phyloP scores from a whole-genome alignment of 2,888 invertebrate genomes.

The Noctuana brunneofusca region DNA sequence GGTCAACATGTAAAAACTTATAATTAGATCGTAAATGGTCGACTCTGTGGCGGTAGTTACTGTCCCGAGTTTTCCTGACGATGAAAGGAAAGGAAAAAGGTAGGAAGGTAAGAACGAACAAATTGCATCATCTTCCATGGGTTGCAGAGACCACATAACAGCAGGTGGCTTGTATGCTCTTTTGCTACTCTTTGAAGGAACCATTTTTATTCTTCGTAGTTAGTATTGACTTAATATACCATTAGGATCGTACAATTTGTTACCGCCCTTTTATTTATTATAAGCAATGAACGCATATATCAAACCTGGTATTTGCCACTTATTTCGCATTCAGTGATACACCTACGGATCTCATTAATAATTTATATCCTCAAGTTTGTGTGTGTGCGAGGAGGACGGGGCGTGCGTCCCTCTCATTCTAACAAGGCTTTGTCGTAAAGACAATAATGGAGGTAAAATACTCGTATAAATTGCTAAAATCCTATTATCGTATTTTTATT shows the following conservation, averaged over 20 bases:
- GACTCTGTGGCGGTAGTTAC: too few species aligned
- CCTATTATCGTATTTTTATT: constrained; percentile 4
- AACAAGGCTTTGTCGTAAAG: constrained; percentile 17
- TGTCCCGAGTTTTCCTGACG: too few species aligned
- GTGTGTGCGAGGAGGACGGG: constrained; percentile 36
- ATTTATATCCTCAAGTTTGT: constrained; percentile 43
- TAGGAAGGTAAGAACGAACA: too few species aligned
- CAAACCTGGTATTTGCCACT: constrained; percentile 30
- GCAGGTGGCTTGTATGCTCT: too few species aligned
- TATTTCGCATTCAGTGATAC: constrained; percentile 48
- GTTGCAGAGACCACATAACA: too few species aligned
- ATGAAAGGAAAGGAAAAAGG: too few species aligned
- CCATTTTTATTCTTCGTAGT: too few species aligned
- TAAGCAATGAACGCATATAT: constrained; percentile 1
- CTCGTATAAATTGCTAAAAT: neutral
- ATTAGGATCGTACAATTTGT: neutral
- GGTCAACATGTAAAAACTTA: too few species aligned
- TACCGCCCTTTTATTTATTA: constrained; percentile 1
- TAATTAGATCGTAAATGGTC: too few species aligned
- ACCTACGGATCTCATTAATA: constrained; percentile 45
- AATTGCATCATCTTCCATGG: too few species aligned
- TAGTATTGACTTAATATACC: too few species aligned
- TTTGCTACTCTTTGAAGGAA: too few species aligned
- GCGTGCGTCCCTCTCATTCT: neutral
- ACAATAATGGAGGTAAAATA: neutral